phyloP scores from a whole-genome alignment of 2,888 invertebrate genomes.

The Pogonocherus hispidulus region DNA sequence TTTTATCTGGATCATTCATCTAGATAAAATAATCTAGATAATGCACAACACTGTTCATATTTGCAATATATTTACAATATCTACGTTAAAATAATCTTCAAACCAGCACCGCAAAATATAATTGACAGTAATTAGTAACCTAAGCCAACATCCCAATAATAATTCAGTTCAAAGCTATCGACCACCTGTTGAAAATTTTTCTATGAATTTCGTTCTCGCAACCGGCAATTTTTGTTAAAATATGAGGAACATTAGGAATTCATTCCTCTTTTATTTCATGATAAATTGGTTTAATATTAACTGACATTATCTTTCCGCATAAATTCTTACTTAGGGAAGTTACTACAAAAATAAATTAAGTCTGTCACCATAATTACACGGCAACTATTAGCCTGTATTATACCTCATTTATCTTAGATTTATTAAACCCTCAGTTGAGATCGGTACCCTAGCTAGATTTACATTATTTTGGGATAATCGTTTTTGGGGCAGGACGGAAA shows the following conservation, averaged over 20 bases:
- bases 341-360: slow-evolving; percentile 18
- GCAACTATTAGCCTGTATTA: slow-evolving; percentile 20
- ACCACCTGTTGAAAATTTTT: slow-evolving; percentile 7
- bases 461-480: too few relatives aligned
- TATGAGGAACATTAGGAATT: slow-evolving; percentile 3
- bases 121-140: too few relatives aligned
- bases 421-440: neutral
- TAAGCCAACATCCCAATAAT: too few relatives aligned
- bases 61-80: too few relatives aligned
- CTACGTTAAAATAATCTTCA: too few relatives aligned
- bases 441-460: too few relatives aligned
- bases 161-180: neutral
- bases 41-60: too few relatives aligned
- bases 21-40: too few relatives aligned
- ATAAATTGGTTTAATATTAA: slow-evolving; percentile 27
- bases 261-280: slow-evolving; percentile 3
- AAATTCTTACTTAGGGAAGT: slow-evolving; percentile 10
- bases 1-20: too few relatives aligned
- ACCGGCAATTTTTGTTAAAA: neutral
- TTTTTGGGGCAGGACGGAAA: too few relatives aligned
- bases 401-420: slow-evolving; percentile 10
- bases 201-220: neutral
- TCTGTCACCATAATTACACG: slow-evolving; percentile 4
- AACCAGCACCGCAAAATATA: too few relatives aligned
- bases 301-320: slow-evolving; percentile 22